A percentile compares a stretch with the other conserved stretches of the same genome.
Evolutionary conservation across 35 echinoderm and acorn worm genomes (phyloP).

Genomic region (Anneissia japonica): DNA sequence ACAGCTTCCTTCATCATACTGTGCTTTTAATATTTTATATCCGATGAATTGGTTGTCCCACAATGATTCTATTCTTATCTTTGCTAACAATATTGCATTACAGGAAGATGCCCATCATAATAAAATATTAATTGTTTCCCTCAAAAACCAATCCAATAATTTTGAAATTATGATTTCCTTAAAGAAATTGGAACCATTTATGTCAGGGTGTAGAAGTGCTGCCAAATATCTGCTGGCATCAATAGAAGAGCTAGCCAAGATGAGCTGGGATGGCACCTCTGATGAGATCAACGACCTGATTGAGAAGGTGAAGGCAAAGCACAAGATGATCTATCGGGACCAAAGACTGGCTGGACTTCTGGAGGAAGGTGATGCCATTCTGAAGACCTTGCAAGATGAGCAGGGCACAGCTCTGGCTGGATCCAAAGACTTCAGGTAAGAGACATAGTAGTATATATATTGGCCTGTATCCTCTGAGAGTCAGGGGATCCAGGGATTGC

Average conservation of each 20-base stretch:
- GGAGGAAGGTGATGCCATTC: conserved; percentile 51
- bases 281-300: conserved; percentile 32
- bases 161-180: not conserved
- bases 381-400: conserved; percentile 42
- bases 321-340: conserved; percentile 58
- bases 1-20: too few species aligned
- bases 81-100: not conserved
- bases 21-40: too few species aligned
- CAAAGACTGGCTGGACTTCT: conserved; percentile 55
- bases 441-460: too few species aligned
- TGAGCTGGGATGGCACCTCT: not conserved
- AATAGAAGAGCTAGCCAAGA: conserved; percentile 41
- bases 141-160: not conserved
- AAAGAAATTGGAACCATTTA: conserved; percentile 77
- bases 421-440: conserved; percentile 72
- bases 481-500: too few species aligned
- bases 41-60: too few species aligned
- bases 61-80: too few species aligned
- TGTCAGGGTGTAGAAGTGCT: conserved; percentile 65
- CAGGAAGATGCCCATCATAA: not conserved
- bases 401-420: conserved; percentile 37
- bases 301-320: conserved; percentile 41
- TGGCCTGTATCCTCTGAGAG: too few species aligned
- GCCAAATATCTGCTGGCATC: conserved; percentile 57
- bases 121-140: not conserved